Evolutionary conservation across 2,888 invertebrate genomes (phyloP), one percentile per base, ranked within the genome.

Genomic region (Epicampocera succincta): DNA sequence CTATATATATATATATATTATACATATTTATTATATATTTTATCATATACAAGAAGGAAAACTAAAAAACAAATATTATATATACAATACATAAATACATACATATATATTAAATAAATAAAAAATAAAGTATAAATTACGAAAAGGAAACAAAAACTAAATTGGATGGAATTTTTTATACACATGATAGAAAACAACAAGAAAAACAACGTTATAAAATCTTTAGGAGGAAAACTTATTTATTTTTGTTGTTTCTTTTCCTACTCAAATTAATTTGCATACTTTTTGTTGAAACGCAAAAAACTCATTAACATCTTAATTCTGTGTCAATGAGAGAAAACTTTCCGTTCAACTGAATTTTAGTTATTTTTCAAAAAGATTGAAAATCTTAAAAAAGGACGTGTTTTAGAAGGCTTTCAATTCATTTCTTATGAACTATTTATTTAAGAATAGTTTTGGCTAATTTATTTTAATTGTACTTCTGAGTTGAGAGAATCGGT

Each of bases 21-120:
- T n/a, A n/a, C 50, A 52, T 73, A 74, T 56, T 52, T 77, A 77
- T 75, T 77, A 78, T 72, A 76, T 82, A 72, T 76, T 74, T 66
- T 82, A 78, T 71, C 73, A 81, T 80, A 74, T 82, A 76, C 68
- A 82, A 82, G 75, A 81, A n/a, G n/a, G n/a, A n/a, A n/a, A n/a
- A n/a, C n/a, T n/a, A n/a, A n/a, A 69, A 71, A 63, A 50, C 63
- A 25, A 80, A 73, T 83, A 75, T 82, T 78, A 82, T 72, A 63
- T 33, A 44, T 54, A 73, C 17, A 68, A 44, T 54, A 73, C 17
- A 68, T 56, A 65, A 40, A 19, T 63, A n/a, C n/a, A 56, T 56
- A 56, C 83, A 79, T 73, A 84, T 83, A 81, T 83, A 84, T 50
- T 71, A 76, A 66, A 66, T 65, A 66, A 48, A 58, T 38, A 21